Conservation (phyloP, 2,888 invertebrate genomes). For the Eledone cirrhosa region DNA sequence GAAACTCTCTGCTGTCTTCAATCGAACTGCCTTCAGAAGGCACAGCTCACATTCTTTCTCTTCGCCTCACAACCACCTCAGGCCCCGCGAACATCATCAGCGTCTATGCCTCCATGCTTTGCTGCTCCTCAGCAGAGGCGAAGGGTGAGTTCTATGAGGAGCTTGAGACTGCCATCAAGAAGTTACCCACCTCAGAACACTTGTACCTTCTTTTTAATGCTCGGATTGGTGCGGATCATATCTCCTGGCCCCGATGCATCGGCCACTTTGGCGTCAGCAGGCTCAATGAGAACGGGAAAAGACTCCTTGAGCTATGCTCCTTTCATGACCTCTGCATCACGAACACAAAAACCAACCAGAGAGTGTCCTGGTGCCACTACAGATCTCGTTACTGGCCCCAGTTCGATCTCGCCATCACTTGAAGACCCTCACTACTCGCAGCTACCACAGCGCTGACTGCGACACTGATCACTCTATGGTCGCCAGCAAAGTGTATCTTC, state of each 20-base stretch:
- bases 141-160: neutral
- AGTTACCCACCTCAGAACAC: no score
- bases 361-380: neutral
- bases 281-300: constrained; percentile 31
- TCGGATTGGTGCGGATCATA: constrained; percentile 30
- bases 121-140: neutral
- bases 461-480: neutral
- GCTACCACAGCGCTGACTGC: neutral
- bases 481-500: neutral
- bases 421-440: neutral
- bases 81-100: neutral
- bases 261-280: constrained; percentile 30
- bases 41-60: neutral
- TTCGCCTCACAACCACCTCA: no score
- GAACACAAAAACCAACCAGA: neutral
- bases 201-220: no score
- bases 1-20: constrained; percentile 14
- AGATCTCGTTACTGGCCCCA: neutral
- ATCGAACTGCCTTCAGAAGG: neutral
- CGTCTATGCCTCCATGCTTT: neutral
- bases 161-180: no score
- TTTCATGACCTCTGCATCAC: neutral
- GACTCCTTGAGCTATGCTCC: constrained; percentile 19
- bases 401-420: neutral
- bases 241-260: constrained; percentile 27